Percentiles rank a stretch among this genome's conserved stretches.
phyloP scores from a whole-genome alignment of 2,888 invertebrate species.

The Scaptodrosophila latifasciaeformis region DNA sequence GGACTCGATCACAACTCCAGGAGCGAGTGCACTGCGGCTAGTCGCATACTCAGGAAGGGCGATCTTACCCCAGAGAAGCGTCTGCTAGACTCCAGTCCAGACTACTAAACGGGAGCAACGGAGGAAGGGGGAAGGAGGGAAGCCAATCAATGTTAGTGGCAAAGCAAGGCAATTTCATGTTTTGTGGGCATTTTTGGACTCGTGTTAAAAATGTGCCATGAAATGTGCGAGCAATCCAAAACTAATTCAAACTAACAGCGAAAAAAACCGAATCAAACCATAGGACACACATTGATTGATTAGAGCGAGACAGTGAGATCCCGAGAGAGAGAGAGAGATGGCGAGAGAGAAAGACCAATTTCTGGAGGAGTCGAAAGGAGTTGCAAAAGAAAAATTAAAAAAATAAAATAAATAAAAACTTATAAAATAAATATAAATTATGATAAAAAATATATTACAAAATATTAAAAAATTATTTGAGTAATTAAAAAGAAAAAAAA shows the following conservation, averaged over 20 bases:
- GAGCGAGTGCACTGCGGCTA: slow-evolving; percentile 61
- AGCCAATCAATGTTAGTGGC: background rate
- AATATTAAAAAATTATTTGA: slow-evolving; percentile 75
- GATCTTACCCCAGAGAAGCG: slow-evolving; percentile 75
- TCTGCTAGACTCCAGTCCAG: slow-evolving; percentile 75
- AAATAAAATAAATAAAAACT: slow-evolving; percentile 20
- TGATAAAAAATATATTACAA: slow-evolving; percentile 68
- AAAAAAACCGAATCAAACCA: too few relatives aligned
- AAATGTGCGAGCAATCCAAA: background rate
- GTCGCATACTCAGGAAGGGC: slow-evolving; percentile 71
- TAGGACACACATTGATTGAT: too few relatives aligned
- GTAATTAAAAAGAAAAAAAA: slow-evolving; percentile 24
- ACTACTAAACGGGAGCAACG: slow-evolving; percentile 59
- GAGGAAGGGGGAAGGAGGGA: background rate
- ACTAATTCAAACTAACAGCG: too few relatives aligned
- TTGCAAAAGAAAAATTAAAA: slow-evolving; percentile 8
- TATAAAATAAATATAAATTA: slow-evolving; percentile 37
- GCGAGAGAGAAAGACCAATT: too few relatives aligned
- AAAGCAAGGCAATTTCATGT: slow-evolving; percentile 7
- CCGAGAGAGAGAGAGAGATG: too few relatives aligned
- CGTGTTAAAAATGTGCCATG: slow-evolving; percentile 45
- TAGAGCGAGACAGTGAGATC: too few relatives aligned
- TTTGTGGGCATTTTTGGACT: slow-evolving; percentile 53
- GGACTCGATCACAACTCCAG: slow-evolving; percentile 66
- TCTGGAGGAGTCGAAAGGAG: too few relatives aligned